phyloP scores from a whole-genome alignment of 2,113 vertebrate species.

The Zosterops hypoxanthus region DNA sequence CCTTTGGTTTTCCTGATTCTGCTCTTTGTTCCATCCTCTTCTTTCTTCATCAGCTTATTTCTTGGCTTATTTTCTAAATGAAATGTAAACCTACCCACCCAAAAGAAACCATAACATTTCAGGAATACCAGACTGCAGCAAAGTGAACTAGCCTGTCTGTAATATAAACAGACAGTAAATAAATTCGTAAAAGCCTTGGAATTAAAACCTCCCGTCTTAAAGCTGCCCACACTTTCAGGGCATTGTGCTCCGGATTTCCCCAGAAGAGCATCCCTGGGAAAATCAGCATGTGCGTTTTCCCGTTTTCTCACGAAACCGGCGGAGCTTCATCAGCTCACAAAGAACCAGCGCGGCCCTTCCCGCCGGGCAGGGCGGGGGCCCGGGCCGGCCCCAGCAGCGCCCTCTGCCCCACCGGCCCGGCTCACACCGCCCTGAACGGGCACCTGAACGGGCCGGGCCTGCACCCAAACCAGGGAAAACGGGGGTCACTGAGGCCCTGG shows the following conservation, averaged over 20 bases:
- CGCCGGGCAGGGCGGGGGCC: not conserved
- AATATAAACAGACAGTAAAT: not conserved
- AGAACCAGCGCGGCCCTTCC: accelerated
- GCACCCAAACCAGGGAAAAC: no score
- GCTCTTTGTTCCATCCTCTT: not conserved
- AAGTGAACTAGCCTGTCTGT: not conserved
- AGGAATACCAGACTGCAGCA: not conserved
- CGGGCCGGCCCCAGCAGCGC: no score
- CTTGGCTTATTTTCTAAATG: not conserved
- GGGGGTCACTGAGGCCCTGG: no score
- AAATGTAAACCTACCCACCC: not conserved
- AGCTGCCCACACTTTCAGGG: not conserved
- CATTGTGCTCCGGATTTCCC: not conserved
- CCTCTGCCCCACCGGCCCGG: no score
- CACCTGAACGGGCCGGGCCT: no score
- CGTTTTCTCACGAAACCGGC: not conserved
- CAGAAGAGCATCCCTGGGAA: not conserved
- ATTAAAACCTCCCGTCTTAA: not conserved
- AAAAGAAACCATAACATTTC: not conserved
- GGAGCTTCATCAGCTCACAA: not conserved
- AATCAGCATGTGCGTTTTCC: not conserved
- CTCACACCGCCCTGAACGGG: no score
- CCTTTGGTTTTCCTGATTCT: not conserved
- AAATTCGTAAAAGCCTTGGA: not conserved
- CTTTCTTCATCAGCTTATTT: not conserved